phyloP scores from a whole-genome alignment of 2,888 invertebrate genomes.

The Tethea ocularis region DNA sequence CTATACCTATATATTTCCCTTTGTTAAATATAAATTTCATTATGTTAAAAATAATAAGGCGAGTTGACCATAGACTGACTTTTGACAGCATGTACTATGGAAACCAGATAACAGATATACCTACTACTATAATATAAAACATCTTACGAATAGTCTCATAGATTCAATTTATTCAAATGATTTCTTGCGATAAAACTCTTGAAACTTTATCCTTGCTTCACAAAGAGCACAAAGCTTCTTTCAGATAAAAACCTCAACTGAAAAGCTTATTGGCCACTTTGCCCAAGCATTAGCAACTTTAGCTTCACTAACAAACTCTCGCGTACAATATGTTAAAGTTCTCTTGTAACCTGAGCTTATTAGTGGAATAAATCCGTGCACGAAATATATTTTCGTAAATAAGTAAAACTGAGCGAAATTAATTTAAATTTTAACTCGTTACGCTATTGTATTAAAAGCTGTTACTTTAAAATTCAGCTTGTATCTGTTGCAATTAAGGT shows the following conservation, averaged over 20 bases:
- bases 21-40: no score
- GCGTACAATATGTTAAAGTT: not conserved
- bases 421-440: not conserved
- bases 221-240: not conserved
- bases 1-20: no score
- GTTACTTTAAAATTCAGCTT: not conserved
- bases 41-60: no score
- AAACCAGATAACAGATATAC: no score
- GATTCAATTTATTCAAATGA: constrained; percentile 18
- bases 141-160: constrained; percentile 22
- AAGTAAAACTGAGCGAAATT: not conserved
- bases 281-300: not conserved
- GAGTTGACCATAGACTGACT: no score
- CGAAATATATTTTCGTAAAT: not conserved
- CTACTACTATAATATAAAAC: no score
- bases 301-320: not conserved
- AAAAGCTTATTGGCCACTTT: constrained; percentile 4
- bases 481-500: not conserved
- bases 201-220: not conserved
- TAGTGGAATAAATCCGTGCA: not conserved
- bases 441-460: not conserved
- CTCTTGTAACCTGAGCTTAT: not conserved
- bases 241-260: not conserved
- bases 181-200: constrained; percentile 8
- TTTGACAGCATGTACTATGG: no score